Evolutionary conservation across 2,113 vertebrate species (phyloP).

Genomic region (Tetrax tetrax): DNA sequence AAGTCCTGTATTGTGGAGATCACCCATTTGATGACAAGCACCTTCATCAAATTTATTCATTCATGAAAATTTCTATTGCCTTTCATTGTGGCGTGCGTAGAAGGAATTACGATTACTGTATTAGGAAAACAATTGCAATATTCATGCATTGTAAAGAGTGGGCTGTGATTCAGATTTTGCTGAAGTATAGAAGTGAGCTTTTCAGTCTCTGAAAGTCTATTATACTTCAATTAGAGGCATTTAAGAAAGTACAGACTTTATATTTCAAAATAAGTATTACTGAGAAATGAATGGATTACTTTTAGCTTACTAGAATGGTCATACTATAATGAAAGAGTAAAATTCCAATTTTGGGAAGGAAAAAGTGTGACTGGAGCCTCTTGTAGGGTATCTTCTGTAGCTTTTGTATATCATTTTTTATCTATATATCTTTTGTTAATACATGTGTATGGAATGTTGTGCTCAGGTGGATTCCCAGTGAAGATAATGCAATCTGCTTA

Average conservation of each 20-base stretch:
- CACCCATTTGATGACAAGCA: neutral
- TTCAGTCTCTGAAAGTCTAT: neutral
- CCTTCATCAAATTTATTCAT: neutral
- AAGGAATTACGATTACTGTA: neutral
- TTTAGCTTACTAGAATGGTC: neutral
- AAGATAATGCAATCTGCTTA: neutral
- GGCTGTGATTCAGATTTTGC: neutral
- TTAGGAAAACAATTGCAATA: neutral
- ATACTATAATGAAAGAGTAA: neutral
- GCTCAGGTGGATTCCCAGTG: neutral
- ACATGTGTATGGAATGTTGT: rapidly evolving
- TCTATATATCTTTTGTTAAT: neutral
- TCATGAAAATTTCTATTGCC: neutral
- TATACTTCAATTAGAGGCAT: neutral
- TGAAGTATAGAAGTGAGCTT: neutral
- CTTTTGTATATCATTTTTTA: neutral
- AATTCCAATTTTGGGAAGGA: neutral
- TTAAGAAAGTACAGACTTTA: neutral
- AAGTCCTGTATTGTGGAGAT: neutral
- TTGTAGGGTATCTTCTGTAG: neutral
- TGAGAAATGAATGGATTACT: neutral
- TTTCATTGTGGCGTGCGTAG: neutral
- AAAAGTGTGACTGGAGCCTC: neutral
- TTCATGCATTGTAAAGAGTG: neutral
- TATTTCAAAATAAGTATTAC: neutral